Percentiles rank a stretch among this genome's conserved stretches.
Evolutionary conservation across 1,140 invertebrate genomes (phyloP).

Genomic region (Pogonognathellus flavescens): DNA sequence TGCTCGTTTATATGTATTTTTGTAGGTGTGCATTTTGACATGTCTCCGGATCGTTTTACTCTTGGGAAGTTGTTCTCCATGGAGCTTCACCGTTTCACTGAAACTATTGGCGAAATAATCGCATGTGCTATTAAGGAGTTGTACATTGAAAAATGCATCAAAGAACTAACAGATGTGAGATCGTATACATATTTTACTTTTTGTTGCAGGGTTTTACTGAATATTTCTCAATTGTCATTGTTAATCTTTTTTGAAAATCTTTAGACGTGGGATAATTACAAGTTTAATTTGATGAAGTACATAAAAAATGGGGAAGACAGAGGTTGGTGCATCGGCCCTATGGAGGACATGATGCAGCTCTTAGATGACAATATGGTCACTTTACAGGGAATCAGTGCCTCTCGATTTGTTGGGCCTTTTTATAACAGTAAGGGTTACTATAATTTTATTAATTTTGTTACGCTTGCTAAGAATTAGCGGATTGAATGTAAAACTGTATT

Average conservation of each 20-base stretch:
- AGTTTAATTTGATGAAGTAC: conserved; percentile 78
- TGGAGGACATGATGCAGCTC: conserved; percentile 84
- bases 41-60: conserved; percentile 87
- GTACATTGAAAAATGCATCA: conserved; percentile 86
- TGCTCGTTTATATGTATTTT: too few relatives aligned
- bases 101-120: conserved; percentile 85
- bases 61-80: conserved; percentile 92
- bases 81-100: conserved; percentile 87
- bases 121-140: conserved; percentile 89
- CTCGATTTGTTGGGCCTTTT: conserved; percentile 85
- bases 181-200: not conserved
- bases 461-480: too few relatives aligned
- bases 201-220: too few relatives aligned
- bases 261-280: conserved; percentile 78
- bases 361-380: conserved; percentile 91
- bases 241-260: not conserved
- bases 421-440: conserved; percentile 20
- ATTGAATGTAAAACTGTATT: too few relatives aligned
- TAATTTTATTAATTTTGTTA: not conserved
- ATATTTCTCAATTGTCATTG: not conserved
- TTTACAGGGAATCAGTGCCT: conserved; percentile 90
- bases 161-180: conserved; percentile 78
- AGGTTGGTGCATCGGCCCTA: conserved; percentile 81
- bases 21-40: conserved; percentile 79
- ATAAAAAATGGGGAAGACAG: conserved; percentile 74